Base-by-base conservation (phyloP, 1,140 invertebrate species). In the Papilio polyxenes region DNA sequence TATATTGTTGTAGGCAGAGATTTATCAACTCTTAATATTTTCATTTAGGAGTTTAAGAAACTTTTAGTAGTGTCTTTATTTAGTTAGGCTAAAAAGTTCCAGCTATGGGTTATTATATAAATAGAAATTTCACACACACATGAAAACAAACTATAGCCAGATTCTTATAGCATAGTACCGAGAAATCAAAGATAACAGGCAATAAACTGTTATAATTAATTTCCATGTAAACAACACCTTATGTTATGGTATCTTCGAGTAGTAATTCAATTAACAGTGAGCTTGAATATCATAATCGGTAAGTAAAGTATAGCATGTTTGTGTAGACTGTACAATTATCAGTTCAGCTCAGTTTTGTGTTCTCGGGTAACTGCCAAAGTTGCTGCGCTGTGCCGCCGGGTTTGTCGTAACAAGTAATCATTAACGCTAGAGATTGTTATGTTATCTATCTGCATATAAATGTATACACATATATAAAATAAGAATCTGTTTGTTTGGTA, bases 1-100 rank as follows among this genome's bases (percentile, higher is more conserved):
- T 72, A 72, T 40, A 72, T 72, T 37, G 65, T 72, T 72, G 65
- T 13, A 37, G 65, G 23, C 62, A 31, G 62, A 65, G 65, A 37
- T 23, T 23, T 72, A 37, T 72, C 31, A 72, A 40, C 13, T 72
- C 65, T 72, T 72, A 37, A 72, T 69, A 56, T 69, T 69, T 40
- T 72, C 13, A 20, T 2, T 72, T 13, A 11, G 11, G 31, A 5
- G 15, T 72, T 72, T 2, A 15, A 13, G 31, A 15, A 72, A 13
- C 65, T 72, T 15, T 72, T 37, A 72, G 37, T 72, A 40, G 37
- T 62, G n/a, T 20, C 5, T 15, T 72, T 37, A 37, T 72, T 72
- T 72, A 13, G 13, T 37, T 72, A 72, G 3, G 31, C 13, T 37
- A 69, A 11, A 69, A 65, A 59, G 3, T 23, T 2, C 3, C 20